Evolutionary conservation across 2,113 vertebrate species (phyloP).

Genomic region (Erythrolamprus reginae): DNA sequence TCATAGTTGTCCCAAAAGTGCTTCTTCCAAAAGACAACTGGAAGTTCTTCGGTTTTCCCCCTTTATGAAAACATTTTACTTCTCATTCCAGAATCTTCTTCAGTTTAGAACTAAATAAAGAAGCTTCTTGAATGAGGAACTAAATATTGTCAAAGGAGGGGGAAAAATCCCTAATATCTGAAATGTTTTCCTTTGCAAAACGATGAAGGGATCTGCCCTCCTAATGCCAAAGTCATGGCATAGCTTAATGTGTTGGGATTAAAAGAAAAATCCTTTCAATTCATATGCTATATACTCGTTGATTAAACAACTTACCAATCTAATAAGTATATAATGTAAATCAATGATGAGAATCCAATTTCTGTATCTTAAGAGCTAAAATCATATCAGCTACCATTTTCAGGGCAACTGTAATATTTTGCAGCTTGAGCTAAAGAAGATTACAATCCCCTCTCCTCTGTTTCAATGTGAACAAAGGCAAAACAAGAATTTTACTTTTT

Average conservation of each 20-base stretch:
- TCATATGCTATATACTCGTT: neutral
- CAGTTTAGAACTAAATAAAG: too few relatives aligned
- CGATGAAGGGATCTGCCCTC: neutral
- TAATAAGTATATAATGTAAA: neutral
- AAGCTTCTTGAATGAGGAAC: too few relatives aligned
- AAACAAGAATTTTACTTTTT: neutral
- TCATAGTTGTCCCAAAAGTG: too few relatives aligned
- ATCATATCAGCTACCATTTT: neutral
- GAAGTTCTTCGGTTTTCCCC: too few relatives aligned
- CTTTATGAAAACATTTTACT: too few relatives aligned
- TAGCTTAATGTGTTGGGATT: neutral
- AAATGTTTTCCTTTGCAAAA: neutral
- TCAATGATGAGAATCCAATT: neutral
- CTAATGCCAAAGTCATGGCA: neutral
- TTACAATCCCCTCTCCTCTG: neutral
- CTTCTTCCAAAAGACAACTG: too few relatives aligned
- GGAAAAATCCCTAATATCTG: neutral
- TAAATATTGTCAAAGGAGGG: too few relatives aligned
- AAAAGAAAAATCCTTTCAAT: neutral
- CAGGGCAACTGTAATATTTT: neutral
- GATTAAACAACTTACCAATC: neutral
- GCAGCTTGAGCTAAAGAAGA: neutral
- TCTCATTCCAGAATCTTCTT: too few relatives aligned
- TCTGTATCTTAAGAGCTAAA: neutral
- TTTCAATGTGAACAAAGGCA: neutral